Evolutionary conservation across 2,797 vertebrate genomes (phyloP), one percentile per base, ranked within the genome.

Genomic region (Tadarida brasiliensis): DNA sequence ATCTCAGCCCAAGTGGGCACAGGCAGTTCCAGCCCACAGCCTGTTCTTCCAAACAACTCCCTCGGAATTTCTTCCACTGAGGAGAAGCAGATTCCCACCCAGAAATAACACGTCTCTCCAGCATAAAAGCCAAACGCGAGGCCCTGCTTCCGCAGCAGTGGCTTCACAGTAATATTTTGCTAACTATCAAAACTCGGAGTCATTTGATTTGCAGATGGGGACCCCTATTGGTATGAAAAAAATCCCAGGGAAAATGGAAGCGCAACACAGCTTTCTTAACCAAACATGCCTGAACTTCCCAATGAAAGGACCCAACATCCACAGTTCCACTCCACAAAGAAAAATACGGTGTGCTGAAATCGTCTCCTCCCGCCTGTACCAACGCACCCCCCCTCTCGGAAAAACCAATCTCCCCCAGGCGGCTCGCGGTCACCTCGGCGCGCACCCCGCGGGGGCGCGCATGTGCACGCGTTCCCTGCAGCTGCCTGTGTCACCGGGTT

Each of bases 201-300:
- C 96, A 97, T 98, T 98, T 96, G 97, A 98, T 98, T 98, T 98
- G 98, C 97, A 98, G 98, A 98, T 98, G 98, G 98, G 97, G 98
- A 98, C 98, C 98, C 98, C 98, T 98, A 97, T 98, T 98, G 98
- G 98, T 98, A 96, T 97, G 96, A 98, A 97, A 87, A 97, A 96
- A 98, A 98, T 98, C 93, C 76, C 87, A 93, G 95, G 95, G 94
- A 96, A 91, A 94, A 94, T 3, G 14, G 89, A 95, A 96, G 78
- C 7, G 3, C 71, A 70, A 70, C 22, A 57, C 11, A 17, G 95
- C 22, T 26, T 91, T 90, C 83, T 94, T 87, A 83, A 81, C 74
- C 94, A 95, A 67, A 84, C 26, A 61, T 7, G 78, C 63, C 76
- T 67, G 39, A 87, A 89, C 82, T 71, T 97, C 73, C 44, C 80